Evolutionary conservation across 2,888 invertebrate genomes (phyloP), one percentile per base, ranked within the genome.

Genomic region (Deladenus siricidicola): DNA sequence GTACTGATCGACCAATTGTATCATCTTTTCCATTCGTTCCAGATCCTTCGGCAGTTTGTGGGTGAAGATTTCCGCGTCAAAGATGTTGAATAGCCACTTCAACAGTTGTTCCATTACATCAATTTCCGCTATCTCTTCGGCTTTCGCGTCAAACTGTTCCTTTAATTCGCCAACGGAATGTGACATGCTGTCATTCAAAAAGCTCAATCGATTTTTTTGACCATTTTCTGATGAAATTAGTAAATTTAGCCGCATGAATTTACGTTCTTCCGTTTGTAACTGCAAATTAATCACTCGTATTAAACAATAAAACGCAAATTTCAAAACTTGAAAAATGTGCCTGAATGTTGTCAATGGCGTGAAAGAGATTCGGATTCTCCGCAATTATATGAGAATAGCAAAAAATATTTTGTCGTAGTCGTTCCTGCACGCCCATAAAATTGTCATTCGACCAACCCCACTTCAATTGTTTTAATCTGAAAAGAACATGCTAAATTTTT

Each of bases 401-500:
- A 19, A 30, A 14, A 26, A 70, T 52, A 48, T 60, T 48, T 3
- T 55, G 42, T 19, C 53, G 34, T 6, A 66, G 51, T 4, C 76
- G 66, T 19, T 71, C 65, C 30, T 64, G 69, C 6, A 74, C 71
- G 24, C 73, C 69, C 23, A 62, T 51, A 47, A 76, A 73, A 6
- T 72, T 65, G 2, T 72, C 69, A 6, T 61, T 50, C 42, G 69
- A 64, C 76, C 77, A 77, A 8, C 77, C 73, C 74, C 74, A 77
- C 26, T 55, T 10, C 45, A 45, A 43, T 8, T 45, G 23, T 23
- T 23, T 17, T 17, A 55, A 44, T 24, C 42, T 58, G 17, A 2
- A 55, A 24, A 34, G n/a, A n/a, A n/a, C n/a, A n/a, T n/a, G n/a
- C n/a, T n/a, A n/a, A n/a, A 10, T 34, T 34, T 34, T 34, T 34